Evolutionary conservation across 1,140 invertebrate species (phyloP), one percentile per base, ranked within the genome.

Genomic region (Trialeurodes vaporariorum): DNA sequence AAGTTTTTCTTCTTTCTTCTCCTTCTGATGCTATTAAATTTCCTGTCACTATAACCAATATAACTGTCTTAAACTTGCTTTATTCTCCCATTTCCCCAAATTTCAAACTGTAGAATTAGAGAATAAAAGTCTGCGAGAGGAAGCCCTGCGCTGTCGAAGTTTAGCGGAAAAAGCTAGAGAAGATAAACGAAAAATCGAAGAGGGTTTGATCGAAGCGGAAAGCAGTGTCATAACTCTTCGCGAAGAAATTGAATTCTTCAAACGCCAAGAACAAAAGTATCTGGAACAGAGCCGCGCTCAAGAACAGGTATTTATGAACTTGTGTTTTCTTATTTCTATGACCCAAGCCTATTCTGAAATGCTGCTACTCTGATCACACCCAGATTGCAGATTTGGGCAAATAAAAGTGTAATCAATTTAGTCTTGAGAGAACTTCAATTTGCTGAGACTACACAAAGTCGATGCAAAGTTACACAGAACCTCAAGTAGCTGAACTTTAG

Each of bases 51-150:
- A n/a, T n/a, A n/a, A n/a, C n/a, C n/a, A n/a, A n/a, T n/a, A n/a
- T n/a, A n/a, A n/a, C n/a, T n/a, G n/a, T n/a, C n/a, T n/a, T n/a
- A n/a, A n/a, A n/a, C n/a, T n/a, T n/a, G n/a, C n/a, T 61, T 69
- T 62, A 49, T 34, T 63, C 66, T 66, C 64, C 22, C 58, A 11
- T 22, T 21, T 66, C 64, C 59, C 5, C 64, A 83, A 93, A 73
- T 82, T 96, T 25, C 86, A 89, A 70, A 84, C 84, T 34, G 81
- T 89, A 17, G 93, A 96, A 77, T 77, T 86, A 22, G 93, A 96
- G 74, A 86, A 88, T 61, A 82, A 85, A 9, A 82, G 83, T 69
- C 78, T 92, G 64, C 87, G 88, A 73, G 88, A 92, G 70, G 94
- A 98, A 79, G 82, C 86, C 2, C 71, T 72, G 1, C 75, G 82